Evolutionary conservation across 2,888 invertebrate genomes (phyloP), one percentile per base, ranked within the genome.

Genomic region (Thecophora atra): DNA sequence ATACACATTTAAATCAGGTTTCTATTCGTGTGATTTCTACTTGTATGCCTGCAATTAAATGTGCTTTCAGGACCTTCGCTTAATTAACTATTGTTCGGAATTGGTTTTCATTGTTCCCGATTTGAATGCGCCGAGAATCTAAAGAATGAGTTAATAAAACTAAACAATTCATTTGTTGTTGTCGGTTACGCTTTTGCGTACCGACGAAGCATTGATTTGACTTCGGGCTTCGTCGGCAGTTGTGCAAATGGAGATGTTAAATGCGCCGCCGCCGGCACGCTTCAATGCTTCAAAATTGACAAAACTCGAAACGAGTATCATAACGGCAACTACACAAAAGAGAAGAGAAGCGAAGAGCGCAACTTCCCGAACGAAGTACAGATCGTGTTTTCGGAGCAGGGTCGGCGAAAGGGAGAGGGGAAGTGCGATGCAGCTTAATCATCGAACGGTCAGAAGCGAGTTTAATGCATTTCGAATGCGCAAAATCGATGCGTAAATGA

Each of bases 1-100:
- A n/a, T n/a, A n/a, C n/a, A n/a, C 37, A 21, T 54, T 54, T 5
- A 11, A 54, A n/a, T 8, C n/a, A 47, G 2, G 17, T 15, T 19
- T 19, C 13, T 17, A 24, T 51, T 17, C 51, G 51, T 17, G 47
- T 44, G 21, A 15, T 13, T 24, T 13, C 26, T 2, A 6, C 24
- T n/a, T 65, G 15, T 54, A 5, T 6, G 24, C 21, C 21, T 54
- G 21, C 11, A 4, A 19, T 11, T 1, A 21, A 19, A n/a, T 15
- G 2, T 6, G 21, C 54, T 19, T 19, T 54, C 54, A 54, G 19
- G 54, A 54, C 54, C 54, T 47, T 26, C 51, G 24, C 26, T 24
- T 65, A 65, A 65, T 65, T 51, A 65, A 65, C 65, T 51, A 65
- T 65, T 65, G 65, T 65, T 44, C 47, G 24, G 44, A 1, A n/a